Conservation (phyloP, 2,888 invertebrate species). For the Sylvicola cinctus region DNA sequence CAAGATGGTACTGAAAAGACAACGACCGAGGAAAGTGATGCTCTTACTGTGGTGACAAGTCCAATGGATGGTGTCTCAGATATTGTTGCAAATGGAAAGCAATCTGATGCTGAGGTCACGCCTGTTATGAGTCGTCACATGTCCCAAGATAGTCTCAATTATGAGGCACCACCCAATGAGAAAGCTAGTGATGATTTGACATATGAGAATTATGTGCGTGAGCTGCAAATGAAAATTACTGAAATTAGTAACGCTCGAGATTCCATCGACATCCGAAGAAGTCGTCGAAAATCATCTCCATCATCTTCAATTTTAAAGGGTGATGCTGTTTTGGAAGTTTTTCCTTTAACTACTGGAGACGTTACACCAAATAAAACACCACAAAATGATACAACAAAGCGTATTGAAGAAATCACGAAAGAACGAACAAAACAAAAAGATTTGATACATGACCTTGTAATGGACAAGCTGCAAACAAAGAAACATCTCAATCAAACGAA, state of each 20-base stretch:
- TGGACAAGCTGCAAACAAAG: constrained; percentile 53
- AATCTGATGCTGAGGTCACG: constrained; percentile 14
- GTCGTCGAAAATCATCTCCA: constrained; percentile 28
- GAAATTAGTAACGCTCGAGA: constrained; percentile 50
- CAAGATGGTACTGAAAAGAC: constrained; percentile 15
- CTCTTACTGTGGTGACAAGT: constrained; percentile 31
- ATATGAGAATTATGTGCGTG: constrained; percentile 40
- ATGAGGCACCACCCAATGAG: constrained; percentile 11
- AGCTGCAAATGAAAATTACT: constrained; percentile 41
- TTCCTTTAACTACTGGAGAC: constrained; percentile 11
- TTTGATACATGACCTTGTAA: constrained; percentile 61
- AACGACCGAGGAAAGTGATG: constrained; percentile 39
- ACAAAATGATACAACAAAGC: constrained; percentile 38
- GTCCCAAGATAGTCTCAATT: constrained; percentile 6
- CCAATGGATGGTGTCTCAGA: constrained; percentile 20
- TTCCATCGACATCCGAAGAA: constrained; percentile 41
- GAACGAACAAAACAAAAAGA: constrained; percentile 68
- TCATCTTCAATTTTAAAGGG: constrained; percentile 13
- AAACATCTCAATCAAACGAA: constrained; percentile 40
- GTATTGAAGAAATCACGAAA: constrained; percentile 54
- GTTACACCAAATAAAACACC: constrained; percentile 18
- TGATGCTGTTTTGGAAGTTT: not conserved
- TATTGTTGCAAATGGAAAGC: not conserved
- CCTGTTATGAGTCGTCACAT: constrained; percentile 10
- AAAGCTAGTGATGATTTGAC: constrained; percentile 18